Evolutionary conservation across 1,140 invertebrate genomes (phyloP).

Genomic region (Saccostrea echinata): DNA sequence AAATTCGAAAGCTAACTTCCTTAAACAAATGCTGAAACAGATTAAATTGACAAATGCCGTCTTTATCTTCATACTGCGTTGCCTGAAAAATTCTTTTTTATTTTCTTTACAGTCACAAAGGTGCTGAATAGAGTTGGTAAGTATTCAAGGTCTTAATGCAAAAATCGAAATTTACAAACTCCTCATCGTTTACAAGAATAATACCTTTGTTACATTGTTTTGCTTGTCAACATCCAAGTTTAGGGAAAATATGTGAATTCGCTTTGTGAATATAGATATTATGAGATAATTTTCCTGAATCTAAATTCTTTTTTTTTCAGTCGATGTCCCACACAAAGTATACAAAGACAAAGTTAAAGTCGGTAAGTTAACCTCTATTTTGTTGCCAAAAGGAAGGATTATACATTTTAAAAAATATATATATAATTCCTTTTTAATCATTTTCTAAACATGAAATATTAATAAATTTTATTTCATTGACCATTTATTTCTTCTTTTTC

Average conservation of each 20-base stretch:
- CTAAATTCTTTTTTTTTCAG: not conserved
- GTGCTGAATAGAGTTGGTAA: slow-evolving; percentile 31
- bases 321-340: slow-evolving; percentile 35
- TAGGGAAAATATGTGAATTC: no score
- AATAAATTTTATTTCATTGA: not conserved
- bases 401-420: not conserved
- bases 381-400: no score
- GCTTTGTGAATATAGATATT: no score
- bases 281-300: not conserved
- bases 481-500: not conserved
- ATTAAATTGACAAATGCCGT: no score
- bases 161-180: not conserved
- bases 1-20: no score
- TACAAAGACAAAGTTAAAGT: slow-evolving; percentile 27
- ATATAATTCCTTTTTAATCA: not conserved
- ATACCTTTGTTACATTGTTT: no score
- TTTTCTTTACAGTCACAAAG: slow-evolving; percentile 16
- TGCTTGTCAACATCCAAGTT: no score
- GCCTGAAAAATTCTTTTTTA: no score
- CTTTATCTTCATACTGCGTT: no score
- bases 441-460: not conserved
- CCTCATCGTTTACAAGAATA: no score
- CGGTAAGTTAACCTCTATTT: not conserved
- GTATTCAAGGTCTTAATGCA: not conserved
- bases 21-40: no score